phyloP scores from a whole-genome alignment of 2,113 vertebrate genomes.

The Pachypanchax playfairii region DNA sequence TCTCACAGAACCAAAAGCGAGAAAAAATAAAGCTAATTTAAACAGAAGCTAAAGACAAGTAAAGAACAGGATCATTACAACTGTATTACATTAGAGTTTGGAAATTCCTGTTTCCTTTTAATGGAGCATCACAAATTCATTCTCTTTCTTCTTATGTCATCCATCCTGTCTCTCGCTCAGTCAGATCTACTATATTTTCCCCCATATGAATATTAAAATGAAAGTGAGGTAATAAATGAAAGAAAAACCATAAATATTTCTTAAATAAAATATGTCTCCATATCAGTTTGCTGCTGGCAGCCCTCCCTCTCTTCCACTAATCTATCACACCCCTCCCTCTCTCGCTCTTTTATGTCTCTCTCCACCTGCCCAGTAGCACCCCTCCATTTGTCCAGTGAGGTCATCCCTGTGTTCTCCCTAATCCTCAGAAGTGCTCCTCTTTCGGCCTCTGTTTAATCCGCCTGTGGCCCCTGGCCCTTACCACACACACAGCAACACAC shows the following conservation, averaged over 20 bases:
- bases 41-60: too few relatives aligned
- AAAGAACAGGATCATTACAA: too few relatives aligned
- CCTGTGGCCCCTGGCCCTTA: slow-evolving; percentile 56
- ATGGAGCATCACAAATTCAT: too few relatives aligned
- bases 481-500: slow-evolving; percentile 36
- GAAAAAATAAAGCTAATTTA: too few relatives aligned
- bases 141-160: too few relatives aligned
- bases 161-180: not conserved
- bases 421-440: slow-evolving; percentile 77
- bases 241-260: not conserved
- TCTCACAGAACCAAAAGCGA: too few relatives aligned
- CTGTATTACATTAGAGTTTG: too few relatives aligned
- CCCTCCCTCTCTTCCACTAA: not conserved
- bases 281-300: not conserved
- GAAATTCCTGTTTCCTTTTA: too few relatives aligned
- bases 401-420: slow-evolving; percentile 74
- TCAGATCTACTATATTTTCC: too few relatives aligned
- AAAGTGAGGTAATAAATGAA: not conserved
- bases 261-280: not conserved
- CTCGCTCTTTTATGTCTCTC: slow-evolving; percentile 19
- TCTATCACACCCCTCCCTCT: slow-evolving; percentile 15
- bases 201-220: not conserved
- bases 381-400: slow-evolving; percentile 76
- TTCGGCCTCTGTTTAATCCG: slow-evolving; percentile 77
- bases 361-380: slow-evolving; percentile 47